Base-by-base conservation (phyloP, 2,113 vertebrate species). In the Heptranchias perlo region DNA sequence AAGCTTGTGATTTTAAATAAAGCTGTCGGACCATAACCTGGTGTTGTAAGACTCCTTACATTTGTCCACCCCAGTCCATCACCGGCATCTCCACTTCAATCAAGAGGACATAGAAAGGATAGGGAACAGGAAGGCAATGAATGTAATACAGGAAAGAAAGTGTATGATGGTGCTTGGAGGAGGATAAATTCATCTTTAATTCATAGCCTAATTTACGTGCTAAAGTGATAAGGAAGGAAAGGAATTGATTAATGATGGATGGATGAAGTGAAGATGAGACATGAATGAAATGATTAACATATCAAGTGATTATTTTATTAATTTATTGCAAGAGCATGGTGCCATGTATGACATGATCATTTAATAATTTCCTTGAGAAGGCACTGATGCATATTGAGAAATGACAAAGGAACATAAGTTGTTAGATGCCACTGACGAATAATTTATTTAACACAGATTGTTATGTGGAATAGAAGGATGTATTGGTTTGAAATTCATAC, bases 251-350 rank as follows among this genome's bases (percentile, higher is more conserved):
- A 91, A 89, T 58, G 49, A 35, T 89, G 86, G 58, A 89, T 54
- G 44, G 76, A 82, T 82, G 86, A 89, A 89, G 11, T 89, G 28
- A 58, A 8, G 8, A 35, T 58, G 10, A 52, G 86, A 89, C 58
- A 7, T 93, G 16, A 93, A 93, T 18, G 61, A 62, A 93, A 93
- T 93, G 54, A 62, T 93, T 93, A 62, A 93, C n/a, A 44, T 61
- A 91, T 62, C n/a, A 58, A 91, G 89, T 93, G 35, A 93, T 93
- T 62, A 93, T n/a, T 93, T 62, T 89, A 2, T 14, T 93, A 4
- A 39, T 62, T 93, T 39, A 61, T 62, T 93, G 89, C 89, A 62
- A 39, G 86, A 89, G 87, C 28, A 58, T 35, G 49, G 52, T 35
- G 25, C 13, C 11, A 58, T 89, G 54, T 92, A 62, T 35, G 61